Percentiles rank a stretch among this genome's conserved stretches.
phyloP scores from a whole-genome alignment of 2,113 vertebrate species.

The Pteruthius melanotis region DNA sequence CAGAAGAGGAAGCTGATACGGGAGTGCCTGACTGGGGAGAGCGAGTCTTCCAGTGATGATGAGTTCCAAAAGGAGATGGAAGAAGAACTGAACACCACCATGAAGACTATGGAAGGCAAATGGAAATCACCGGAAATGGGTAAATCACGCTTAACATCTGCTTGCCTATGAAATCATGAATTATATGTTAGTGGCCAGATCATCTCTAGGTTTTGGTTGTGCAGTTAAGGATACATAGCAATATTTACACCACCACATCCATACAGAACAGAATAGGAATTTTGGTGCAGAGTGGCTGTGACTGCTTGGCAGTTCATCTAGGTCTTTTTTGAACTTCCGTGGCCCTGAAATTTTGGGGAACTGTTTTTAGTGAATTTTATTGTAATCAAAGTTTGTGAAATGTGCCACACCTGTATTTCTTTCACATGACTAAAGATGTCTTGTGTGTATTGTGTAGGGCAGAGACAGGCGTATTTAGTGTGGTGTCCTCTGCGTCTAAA shows the following conservation, averaged over 20 bases:
- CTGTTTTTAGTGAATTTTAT: not conserved
- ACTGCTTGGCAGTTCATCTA: not conserved
- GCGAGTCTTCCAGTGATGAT: constrained; percentile 92
- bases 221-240: not conserved
- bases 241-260: not conserved
- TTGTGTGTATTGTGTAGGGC: not conserved
- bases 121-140: constrained; percentile 73
- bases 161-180: accelerated
- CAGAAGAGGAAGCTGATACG: constrained; percentile 94
- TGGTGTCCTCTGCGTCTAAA: not conserved
- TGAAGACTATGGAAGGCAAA: constrained; percentile 83
- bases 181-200: not conserved
- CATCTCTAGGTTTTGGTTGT: not conserved
- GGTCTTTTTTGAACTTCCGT: not conserved
- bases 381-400: not conserved
- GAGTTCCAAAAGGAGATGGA: constrained; percentile 99
- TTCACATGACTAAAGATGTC: not conserved
- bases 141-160: not conserved
- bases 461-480: not conserved
- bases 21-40: constrained; percentile 94
- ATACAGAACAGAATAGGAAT: not conserved
- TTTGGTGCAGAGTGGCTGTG: not conserved
- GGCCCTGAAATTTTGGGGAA: not conserved
- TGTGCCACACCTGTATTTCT: not conserved
- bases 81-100: constrained; percentile 86